Base-by-base conservation (phyloP, 1,140 invertebrate species). In the Scaptodrosophila lebanonensis region DNA sequence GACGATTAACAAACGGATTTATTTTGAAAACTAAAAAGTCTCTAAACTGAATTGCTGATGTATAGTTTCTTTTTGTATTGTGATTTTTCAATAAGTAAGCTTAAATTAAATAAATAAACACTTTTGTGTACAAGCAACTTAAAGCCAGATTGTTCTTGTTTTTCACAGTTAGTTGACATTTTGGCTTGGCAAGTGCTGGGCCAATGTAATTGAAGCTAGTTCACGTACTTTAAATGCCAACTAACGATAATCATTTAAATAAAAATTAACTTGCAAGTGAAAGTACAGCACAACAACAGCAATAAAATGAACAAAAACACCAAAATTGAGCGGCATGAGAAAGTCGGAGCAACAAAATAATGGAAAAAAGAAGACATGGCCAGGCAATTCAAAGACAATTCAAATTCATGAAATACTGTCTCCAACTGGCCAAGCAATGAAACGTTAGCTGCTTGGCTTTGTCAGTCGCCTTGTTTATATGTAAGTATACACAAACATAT, bases 231-330 rank as follows among this genome's bases (percentile, higher is more conserved):
- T 76, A 76, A 75, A 75, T 70, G 70, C 58, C 70, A 73, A 54
- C 38, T 65, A 60, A 71, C 73, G 67, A 79, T 79, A 58, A 77
- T 79, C 75, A 66, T 73, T 82, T 57, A 51, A 58, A 69, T 57
- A 66, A 40, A 43, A 58, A 27, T 39, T 47, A 33, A 27, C 27
- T 35, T 18, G 52, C 67, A 62, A 79, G 75, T 82, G 73, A 79
- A 79, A 79, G 75, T 79, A 73, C 49, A 17, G 38, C 8, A 25
- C 22, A 25, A 25, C 22, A 25, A 25, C 22, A 25, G 8, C 22
- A 4, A 25, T 8, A 25, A 33, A 57, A 33, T n/a, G 30, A 11
- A 16, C 44, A 12, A 16, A 30, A 59, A 36, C n/a, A 38, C 20
- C 17, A 47, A 33, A 79, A 82, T 73, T 63, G 54, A 73, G 73